phyloP scores from a whole-genome alignment of 1,140 invertebrate species.

The Tetragonula clypearis region DNA sequence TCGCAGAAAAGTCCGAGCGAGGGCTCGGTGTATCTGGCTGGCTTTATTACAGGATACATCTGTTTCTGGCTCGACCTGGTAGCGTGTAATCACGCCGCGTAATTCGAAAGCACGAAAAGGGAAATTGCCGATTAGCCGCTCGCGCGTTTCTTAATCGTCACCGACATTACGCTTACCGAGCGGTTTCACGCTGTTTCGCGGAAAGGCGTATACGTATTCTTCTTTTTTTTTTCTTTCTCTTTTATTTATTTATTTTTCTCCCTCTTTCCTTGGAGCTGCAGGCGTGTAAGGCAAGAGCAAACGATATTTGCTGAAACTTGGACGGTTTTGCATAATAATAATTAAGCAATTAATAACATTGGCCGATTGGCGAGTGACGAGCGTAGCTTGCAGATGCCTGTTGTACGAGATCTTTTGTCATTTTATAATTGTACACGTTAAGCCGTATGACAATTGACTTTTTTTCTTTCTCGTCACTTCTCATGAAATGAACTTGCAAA shows the following conservation, averaged over 20 bases:
- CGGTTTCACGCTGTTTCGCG: constrained; percentile 6
- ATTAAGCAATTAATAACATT: not conserved
- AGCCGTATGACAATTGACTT: not conserved
- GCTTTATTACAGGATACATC: constrained; percentile 74
- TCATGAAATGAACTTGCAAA: too few species aligned
- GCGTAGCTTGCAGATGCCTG: not conserved
- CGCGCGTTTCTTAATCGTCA: constrained; percentile 66
- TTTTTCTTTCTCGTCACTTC: too few species aligned
- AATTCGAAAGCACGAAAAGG: constrained; percentile 74
- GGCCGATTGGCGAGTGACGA: not conserved
- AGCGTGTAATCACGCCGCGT: constrained; percentile 71
- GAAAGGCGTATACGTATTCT: not conserved
- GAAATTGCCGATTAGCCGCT: constrained; percentile 72
- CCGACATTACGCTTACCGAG: constrained; percentile 47
- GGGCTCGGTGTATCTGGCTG: constrained; percentile 38
- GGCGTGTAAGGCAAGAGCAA: not conserved
- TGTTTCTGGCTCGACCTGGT: constrained; percentile 65
- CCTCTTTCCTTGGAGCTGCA: not conserved
- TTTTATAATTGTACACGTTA: not conserved
- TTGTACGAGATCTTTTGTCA: not conserved
- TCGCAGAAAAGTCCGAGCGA: constrained; percentile 13
- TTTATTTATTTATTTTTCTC: too few species aligned
- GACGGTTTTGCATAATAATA: not conserved
- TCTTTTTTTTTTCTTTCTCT: too few species aligned
- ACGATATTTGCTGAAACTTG: not conserved